phyloP scores from a whole-genome alignment of 2,888 invertebrate species.

The Calephelis perditalis region DNA sequence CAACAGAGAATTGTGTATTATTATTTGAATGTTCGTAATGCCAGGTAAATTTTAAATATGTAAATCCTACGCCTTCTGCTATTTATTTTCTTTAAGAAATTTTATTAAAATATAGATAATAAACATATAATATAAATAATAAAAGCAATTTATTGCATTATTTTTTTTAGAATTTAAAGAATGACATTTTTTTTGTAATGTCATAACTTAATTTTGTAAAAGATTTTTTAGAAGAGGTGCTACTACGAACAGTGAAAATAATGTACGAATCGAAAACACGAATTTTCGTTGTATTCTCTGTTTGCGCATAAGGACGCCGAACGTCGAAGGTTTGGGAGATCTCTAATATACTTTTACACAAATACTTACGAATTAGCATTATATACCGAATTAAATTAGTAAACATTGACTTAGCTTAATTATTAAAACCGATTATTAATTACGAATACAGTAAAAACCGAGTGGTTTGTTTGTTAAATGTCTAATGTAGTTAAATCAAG shows the following conservation, averaged over 20 bases:
- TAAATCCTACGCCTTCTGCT: no score
- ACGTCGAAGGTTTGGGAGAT: slow-evolving; percentile 74
- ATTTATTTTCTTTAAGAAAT: no score
- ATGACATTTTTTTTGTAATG: no score
- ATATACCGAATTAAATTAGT: slow-evolving; percentile 73
- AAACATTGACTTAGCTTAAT: slow-evolving; percentile 77
- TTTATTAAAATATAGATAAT: no score
- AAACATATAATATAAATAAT: no score
- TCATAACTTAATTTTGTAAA: neutral
- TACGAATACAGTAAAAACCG: slow-evolving; percentile 49
- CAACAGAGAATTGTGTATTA: no score
- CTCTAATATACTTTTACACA: slow-evolving; percentile 73
- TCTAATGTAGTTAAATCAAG: slow-evolving; percentile 12
- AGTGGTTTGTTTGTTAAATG: slow-evolving; percentile 23
- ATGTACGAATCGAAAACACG: slow-evolving; percentile 48
- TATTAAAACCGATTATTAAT: slow-evolving; percentile 68
- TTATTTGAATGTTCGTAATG: no score
- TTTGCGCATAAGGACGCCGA: slow-evolving; percentile 52
- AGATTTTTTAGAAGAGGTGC: slow-evolving; percentile 3
- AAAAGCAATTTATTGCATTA: no score
- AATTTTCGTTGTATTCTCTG: slow-evolving; percentile 70
- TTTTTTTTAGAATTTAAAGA: no score
- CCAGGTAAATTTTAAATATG: no score
- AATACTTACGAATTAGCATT: slow-evolving; percentile 74
- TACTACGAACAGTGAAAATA: slow-evolving; percentile 23